A percentile compares a stretch with the other conserved stretches of the same genome.
Conservation (phyloP, 1,140 invertebrate genomes). For the Himalopsyche phryganea region DNA sequence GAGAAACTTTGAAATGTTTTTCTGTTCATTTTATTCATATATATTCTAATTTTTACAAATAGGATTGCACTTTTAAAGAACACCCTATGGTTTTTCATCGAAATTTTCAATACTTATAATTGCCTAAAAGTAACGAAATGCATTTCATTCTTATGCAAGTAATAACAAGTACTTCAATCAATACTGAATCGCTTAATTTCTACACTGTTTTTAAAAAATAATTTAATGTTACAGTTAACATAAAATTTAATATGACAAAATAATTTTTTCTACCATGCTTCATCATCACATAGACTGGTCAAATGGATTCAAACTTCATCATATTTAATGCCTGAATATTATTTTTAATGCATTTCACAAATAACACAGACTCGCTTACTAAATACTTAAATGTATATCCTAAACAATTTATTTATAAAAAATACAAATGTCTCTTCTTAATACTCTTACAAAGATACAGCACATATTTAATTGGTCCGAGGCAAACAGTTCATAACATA, state of each 20-base stretch:
- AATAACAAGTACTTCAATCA: neutral
- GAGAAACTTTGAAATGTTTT: neutral
- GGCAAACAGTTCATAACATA: no score
- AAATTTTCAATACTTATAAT: conserved; percentile 1
- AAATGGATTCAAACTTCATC: no score
- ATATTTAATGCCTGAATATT: neutral
- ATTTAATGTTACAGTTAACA: no score
- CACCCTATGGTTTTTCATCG: neutral
- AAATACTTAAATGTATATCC: conserved; percentile 17
- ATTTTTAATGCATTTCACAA: conserved; percentile 18
- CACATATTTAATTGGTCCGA: neutral
- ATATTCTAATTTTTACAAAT: conserved; percentile 24
- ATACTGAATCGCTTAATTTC: neutral
- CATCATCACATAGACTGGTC: no score
- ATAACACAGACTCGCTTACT: conserved; percentile 27
- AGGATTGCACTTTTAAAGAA: conserved; percentile 17
- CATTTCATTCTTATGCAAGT: neutral
- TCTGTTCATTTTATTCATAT: neutral
- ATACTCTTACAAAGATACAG: neutral
- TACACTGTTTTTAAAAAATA: no score
- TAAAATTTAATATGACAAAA: no score
- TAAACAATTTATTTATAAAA: conserved; percentile 26
- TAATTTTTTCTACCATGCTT: no score
- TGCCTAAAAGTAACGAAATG: neutral
- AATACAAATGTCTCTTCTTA: conserved; percentile 1